Evolutionary conservation across 2,797 vertebrate species (phyloP).

Genomic region (Esox masquinongy): DNA sequence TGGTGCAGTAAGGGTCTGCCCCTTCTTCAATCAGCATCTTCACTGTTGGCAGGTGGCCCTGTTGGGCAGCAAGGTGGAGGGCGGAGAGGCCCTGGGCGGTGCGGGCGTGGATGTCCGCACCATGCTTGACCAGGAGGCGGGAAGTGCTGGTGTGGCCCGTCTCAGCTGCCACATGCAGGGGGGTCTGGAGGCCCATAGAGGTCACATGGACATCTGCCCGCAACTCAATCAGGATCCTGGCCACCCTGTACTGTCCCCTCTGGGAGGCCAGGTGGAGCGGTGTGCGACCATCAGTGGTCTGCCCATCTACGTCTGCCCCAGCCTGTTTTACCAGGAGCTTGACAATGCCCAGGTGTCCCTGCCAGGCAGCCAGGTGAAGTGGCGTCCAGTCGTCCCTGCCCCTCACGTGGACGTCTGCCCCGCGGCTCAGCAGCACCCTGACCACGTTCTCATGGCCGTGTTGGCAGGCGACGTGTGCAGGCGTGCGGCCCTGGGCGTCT

Average conservation of each 20-base stretch:
- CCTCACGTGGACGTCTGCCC: conserved; percentile 78
- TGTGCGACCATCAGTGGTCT: conserved; percentile 87
- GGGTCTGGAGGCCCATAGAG: conserved; percentile 71
- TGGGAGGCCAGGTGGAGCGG: conserved; percentile 92
- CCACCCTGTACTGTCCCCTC: conserved; percentile 92
- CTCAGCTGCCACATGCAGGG: conserved; percentile 89
- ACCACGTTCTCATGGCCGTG: conserved; percentile 92
- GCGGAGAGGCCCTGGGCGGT: conserved; percentile 82
- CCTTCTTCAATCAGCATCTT: conserved; percentile 87
- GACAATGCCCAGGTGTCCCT: conserved; percentile 90
- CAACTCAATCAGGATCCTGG: conserved; percentile 91
- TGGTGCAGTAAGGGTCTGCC: conserved; percentile 68
- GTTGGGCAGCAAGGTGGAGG: conserved; percentile 85
- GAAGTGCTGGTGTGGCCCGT: conserved; percentile 96
- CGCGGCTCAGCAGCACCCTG: conserved; percentile 87
- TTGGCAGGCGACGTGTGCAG: conserved; percentile 93
- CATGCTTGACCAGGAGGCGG: conserved; percentile 87
- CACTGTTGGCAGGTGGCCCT: conserved; percentile 84
- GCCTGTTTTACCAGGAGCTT: conserved; percentile 92
- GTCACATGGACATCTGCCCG: conserved; percentile 73
- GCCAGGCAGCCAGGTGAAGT: conserved; percentile 92
- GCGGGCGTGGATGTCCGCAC: conserved; percentile 72
- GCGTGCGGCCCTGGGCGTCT: conserved; percentile 92
- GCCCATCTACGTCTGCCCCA: conserved; percentile 79
- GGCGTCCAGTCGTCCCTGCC: conserved; percentile 93